Evolutionary conservation across 2,113 vertebrate species (phyloP).

Genomic region (Albula glossodonta): DNA sequence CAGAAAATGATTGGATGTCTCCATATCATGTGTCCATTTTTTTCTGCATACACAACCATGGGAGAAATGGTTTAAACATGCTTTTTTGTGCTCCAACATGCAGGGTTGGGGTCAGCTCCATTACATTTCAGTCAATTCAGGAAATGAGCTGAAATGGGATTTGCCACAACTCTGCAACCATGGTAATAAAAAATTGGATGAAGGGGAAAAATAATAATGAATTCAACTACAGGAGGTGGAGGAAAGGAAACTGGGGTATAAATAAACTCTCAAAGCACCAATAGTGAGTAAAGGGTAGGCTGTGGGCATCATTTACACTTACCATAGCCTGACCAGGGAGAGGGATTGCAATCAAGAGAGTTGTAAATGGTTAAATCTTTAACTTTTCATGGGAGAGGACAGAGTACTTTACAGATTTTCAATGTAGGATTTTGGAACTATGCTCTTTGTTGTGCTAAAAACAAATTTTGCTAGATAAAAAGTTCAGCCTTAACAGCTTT

Average conservation of each 20-base stretch:
- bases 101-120: not conserved
- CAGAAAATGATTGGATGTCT: not conserved
- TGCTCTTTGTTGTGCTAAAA: too few species aligned
- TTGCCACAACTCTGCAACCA: not conserved
- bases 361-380: slow-evolving; percentile 73
- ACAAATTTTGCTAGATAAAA: too few species aligned
- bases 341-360: slow-evolving; percentile 83
- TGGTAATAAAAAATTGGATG: not conserved
- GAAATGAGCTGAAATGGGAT: not conserved
- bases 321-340: slow-evolving; percentile 88
- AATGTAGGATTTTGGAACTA: not conserved
- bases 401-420: not conserved
- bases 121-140: not conserved
- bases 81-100: slow-evolving; percentile 19
- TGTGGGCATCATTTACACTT: slow-evolving; percentile 72
- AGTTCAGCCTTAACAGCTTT: too few species aligned
- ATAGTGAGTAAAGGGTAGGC: not conserved
- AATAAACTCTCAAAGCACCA: slow-evolving; percentile 29
- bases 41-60: not conserved
- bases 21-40: not conserved
- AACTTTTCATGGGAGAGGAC: slow-evolving; percentile 43
- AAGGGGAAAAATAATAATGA: not conserved
- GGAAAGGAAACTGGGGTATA: slow-evolving; percentile 28
- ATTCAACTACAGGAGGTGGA: not conserved
- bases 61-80: slow-evolving; percentile 24